Percentiles rank a stretch among this genome's conserved stretches.
phyloP scores from a whole-genome alignment of 1,140 invertebrate species.

The Oryzaephilus surinamensis region DNA sequence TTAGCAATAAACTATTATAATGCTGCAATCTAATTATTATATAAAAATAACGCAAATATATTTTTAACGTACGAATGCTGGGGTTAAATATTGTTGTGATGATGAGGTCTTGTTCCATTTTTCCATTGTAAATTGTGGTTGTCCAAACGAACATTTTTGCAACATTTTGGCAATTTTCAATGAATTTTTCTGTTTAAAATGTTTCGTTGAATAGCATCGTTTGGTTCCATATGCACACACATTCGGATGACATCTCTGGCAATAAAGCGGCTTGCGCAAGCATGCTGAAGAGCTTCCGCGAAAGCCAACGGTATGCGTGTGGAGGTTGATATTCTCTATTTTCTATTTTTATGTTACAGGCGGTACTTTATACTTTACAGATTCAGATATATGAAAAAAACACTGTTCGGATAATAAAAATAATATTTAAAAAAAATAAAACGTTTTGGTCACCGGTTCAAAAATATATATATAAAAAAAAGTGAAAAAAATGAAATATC shows the following conservation, averaged over 20 bases:
- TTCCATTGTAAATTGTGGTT: conserved; percentile 3
- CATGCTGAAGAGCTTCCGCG: no score
- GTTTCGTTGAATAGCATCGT: conserved; percentile 10
- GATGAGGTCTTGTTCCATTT: conserved; percentile 6
- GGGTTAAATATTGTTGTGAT: no score
- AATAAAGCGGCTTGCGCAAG: conserved; percentile 8
- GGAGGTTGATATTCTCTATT: conserved; percentile 22
- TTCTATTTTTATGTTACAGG: conserved; percentile 21
- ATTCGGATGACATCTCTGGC: conserved; percentile 28
- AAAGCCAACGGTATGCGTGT: conserved; percentile 21
- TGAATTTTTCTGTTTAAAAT: conserved; percentile 12
- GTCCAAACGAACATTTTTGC: conserved; percentile 8
- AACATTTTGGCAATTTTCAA: conserved; percentile 28
- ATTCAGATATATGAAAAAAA: conserved; percentile 16
- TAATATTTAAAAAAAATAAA: conserved; percentile 7
- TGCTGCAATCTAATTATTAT: no score
- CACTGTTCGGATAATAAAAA: conserved; percentile 33
- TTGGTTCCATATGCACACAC: conserved; percentile 36
- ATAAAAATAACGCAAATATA: no score
- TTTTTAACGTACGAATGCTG: no score
- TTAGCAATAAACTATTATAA: no score
- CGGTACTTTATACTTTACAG: conserved; percentile 10
- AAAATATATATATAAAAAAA: conserved; percentile 32
- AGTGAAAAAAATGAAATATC: conserved; percentile 39
- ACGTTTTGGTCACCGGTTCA: conserved; percentile 39